phyloP scores from a whole-genome alignment of 2,797 vertebrate species.

The Poecile montanus region DNA sequence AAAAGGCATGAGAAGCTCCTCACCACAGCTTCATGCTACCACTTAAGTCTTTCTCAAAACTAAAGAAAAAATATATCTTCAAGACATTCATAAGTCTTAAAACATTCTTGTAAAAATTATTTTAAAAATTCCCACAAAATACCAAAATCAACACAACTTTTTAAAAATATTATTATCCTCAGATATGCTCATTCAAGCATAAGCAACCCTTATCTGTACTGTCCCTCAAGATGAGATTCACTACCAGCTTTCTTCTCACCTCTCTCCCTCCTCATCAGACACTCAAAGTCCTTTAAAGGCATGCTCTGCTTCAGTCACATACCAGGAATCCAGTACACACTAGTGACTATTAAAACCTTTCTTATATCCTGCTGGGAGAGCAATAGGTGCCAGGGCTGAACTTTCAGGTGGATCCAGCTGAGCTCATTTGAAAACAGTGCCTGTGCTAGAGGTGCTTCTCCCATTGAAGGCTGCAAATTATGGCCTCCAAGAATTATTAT shows the following conservation, averaged over 20 bases:
- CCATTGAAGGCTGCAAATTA: neutral
- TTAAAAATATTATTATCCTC: neutral
- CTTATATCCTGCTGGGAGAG: neutral
- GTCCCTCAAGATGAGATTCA: neutral
- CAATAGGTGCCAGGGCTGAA: neutral
- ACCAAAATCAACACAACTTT: neutral
- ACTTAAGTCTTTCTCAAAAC: neutral
- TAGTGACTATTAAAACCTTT: neutral
- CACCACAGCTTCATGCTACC: neutral
- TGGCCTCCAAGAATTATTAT: neutral
- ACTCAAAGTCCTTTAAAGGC: neutral
- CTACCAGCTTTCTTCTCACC: neutral
- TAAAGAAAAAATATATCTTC: neutral
- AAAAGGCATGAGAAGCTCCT: neutral
- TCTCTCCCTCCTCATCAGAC: neutral
- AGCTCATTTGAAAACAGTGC: neutral
- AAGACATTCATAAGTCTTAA: neutral
- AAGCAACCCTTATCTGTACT: neutral
- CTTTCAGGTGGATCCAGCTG: neutral
- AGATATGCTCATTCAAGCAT: neutral
- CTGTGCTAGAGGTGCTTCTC: neutral
- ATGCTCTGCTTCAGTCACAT: fast-evolving
- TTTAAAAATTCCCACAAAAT: fast-evolving
- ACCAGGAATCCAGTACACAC: fast-evolving
- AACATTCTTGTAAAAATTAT: neutral